Conservation (phyloP, 2,113 vertebrate species). For the Scartelaos histophorus region DNA sequence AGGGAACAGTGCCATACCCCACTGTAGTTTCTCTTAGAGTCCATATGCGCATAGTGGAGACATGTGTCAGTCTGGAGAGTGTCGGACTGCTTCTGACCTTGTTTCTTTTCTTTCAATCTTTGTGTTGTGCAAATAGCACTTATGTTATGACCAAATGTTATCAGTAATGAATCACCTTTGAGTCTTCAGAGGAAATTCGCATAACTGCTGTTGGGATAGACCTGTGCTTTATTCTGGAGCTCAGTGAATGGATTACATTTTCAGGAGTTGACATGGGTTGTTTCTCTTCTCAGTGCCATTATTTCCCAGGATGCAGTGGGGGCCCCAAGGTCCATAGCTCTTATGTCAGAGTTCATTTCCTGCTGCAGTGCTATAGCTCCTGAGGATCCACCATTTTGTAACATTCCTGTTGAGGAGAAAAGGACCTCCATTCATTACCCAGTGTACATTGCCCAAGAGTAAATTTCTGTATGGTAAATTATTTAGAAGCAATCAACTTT, state of each 20-base stretch:
- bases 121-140: slow-evolving; percentile 39
- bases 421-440: slow-evolving; percentile 12
- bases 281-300: slow-evolving; percentile 64
- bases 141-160: slow-evolving; percentile 36
- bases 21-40: slow-evolving; percentile 27
- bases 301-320: slow-evolving; percentile 73
- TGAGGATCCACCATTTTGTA: slow-evolving; percentile 71
- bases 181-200: slow-evolving; percentile 17
- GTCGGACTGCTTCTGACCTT: slow-evolving; percentile 44
- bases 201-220: slow-evolving; percentile 11
- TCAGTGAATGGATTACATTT: slow-evolving; percentile 39
- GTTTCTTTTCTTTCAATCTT: slow-evolving; percentile 43
- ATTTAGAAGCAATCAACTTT: slow-evolving; percentile 1
- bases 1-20: slow-evolving; percentile 18
- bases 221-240: slow-evolving; percentile 31
- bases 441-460: slow-evolving; percentile 1
- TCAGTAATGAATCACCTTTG: slow-evolving; percentile 36
- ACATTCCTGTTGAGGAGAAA: slow-evolving; percentile 38
- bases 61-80: slow-evolving; percentile 26
- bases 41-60: slow-evolving; percentile 30
- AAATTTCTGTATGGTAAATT: not conserved
- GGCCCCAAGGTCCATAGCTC: slow-evolving; percentile 69
- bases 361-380: slow-evolving; percentile 63
- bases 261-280: slow-evolving; percentile 49
- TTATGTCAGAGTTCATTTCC: slow-evolving; percentile 77